phyloP scores from a whole-genome alignment of 2,797 vertebrate genomes.

The Onychomys torridus region DNA sequence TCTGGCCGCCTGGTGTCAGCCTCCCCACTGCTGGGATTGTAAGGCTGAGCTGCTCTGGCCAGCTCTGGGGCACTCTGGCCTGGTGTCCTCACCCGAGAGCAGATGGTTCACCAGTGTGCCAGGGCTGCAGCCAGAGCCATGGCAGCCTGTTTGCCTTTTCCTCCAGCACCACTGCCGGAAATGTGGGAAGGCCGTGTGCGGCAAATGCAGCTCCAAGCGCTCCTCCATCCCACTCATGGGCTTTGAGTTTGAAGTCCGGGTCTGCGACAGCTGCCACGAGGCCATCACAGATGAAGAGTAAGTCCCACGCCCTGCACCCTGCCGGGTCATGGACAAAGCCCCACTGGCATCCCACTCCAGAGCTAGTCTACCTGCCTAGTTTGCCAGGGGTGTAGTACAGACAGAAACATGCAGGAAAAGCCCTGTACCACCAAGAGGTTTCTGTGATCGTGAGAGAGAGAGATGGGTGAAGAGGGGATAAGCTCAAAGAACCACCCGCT shows the following conservation, averaged over 20 bases:
- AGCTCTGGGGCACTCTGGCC: neutral
- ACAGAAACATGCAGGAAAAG: neutral
- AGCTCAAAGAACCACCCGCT: neutral
- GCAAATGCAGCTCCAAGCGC: constrained; percentile 97
- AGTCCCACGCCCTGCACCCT: constrained; percentile 84
- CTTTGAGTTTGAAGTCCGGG: constrained; percentile 98
- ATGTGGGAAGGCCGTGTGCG: constrained; percentile 95
- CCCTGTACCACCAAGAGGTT: neutral
- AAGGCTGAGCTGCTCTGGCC: neutral
- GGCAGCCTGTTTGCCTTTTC: neutral
- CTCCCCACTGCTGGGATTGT: neutral
- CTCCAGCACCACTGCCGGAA: constrained; percentile 92
- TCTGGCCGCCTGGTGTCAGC: neutral
- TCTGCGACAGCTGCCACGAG: constrained; percentile 97
- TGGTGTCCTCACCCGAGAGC: neutral
- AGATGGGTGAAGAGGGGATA: neutral
- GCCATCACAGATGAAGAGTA: constrained; percentile 98
- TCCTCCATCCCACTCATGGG: constrained; percentile 99
- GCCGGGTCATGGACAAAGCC: neutral
- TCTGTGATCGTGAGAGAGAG: neutral
- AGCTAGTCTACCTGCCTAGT: no score
- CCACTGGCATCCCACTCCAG: neutral
- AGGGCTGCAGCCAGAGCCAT: fast-evolving
- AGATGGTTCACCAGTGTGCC: fast-evolving
- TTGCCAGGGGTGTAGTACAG: neutral